Base-by-base conservation (phyloP, 2,888 invertebrate genomes). In the Orchesella flavescens region DNA sequence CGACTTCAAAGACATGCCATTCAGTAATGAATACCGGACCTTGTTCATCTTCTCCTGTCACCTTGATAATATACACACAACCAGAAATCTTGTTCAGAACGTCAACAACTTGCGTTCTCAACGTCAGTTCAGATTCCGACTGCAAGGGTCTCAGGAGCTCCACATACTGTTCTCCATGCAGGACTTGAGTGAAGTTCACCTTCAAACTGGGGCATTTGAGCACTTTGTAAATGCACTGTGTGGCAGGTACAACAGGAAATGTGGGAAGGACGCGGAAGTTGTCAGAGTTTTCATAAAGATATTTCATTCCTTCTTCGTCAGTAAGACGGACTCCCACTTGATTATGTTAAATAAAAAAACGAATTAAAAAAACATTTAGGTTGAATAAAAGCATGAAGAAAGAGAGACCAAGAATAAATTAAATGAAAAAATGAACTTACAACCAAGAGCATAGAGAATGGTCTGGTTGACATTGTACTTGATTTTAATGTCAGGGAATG, bases 111-210 rank as follows among this genome's bases (percentile, higher is more conserved):
- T 92, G 93, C 49, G 93, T 91, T 55, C 89, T 89, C 7, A 90
- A 89, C 9, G 89, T 90, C 21, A 92, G 86, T 23, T 89, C 89
- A 1, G 90, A 88, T 89, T 92, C 92, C 9, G 94, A 93, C 88
- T 93, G 94, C 88, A 88, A 57, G 88, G 89, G 89, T 68, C 87
- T 77, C 0, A 94, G 89, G 79, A 97, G 91, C 92, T 99, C 97
- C 57, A 98, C 92, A 90, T 95, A 99, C 89, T 99, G 99, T 90
- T 99, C 99, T 0, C 99, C 99, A 90, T 99, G 99, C 0, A 99
- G 92, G 72, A 97, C 92, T 94, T 94, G 94, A 19, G 94, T 92
- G 53, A 94, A 92, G 89, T 96, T 94, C 0, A 94, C 91, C 83
- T 92, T 90, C 73, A 93, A 91, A 19, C 93, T 93, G 15, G 95